Evolutionary conservation across 2,888 invertebrate species (phyloP).

Genomic region (Ernsta delagoae): DNA sequence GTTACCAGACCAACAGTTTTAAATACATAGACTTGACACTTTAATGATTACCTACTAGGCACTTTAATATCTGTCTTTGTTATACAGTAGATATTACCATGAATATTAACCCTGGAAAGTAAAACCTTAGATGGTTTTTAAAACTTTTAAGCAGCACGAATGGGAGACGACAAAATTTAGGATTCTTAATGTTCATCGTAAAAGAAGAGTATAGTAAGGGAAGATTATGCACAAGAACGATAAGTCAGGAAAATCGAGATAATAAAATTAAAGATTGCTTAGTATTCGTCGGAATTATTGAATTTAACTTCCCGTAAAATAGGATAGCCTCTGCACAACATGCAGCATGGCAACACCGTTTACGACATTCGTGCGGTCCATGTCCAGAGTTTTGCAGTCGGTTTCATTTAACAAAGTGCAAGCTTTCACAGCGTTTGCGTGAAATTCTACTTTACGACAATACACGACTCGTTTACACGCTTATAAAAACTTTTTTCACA

Average conservation of each 20-base stretch:
- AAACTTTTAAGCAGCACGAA: no score
- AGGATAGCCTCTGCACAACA: conserved; percentile 4
- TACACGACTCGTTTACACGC: conserved; percentile 60
- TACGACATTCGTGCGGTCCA: conserved; percentile 61
- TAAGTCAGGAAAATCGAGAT: no score
- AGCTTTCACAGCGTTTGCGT: conserved; percentile 68
- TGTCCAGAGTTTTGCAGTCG: conserved; percentile 64
- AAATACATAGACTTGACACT: background rate
- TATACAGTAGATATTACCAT: no score
- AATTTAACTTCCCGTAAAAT: background rate
- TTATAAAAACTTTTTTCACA: conserved; percentile 51
- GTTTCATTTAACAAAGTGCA: conserved; percentile 76
- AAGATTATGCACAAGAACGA: no score
- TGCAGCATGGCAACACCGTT: conserved; percentile 46
- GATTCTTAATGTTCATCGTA: no score
- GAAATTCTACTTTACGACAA: conserved; percentile 62
- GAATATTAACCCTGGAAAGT: no score
- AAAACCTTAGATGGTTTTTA: no score
- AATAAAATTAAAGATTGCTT: no score
- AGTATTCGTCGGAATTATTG: background rate
- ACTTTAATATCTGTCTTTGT: background rate
- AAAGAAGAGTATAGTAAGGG: no score
- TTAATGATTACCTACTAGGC: background rate
- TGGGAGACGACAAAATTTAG: no score
- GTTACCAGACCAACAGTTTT: conserved; percentile 41